Evolutionary conservation across 2,888 invertebrate genomes (phyloP), one percentile per base, ranked within the genome.

Genomic region (Odontocolon sp.): DNA sequence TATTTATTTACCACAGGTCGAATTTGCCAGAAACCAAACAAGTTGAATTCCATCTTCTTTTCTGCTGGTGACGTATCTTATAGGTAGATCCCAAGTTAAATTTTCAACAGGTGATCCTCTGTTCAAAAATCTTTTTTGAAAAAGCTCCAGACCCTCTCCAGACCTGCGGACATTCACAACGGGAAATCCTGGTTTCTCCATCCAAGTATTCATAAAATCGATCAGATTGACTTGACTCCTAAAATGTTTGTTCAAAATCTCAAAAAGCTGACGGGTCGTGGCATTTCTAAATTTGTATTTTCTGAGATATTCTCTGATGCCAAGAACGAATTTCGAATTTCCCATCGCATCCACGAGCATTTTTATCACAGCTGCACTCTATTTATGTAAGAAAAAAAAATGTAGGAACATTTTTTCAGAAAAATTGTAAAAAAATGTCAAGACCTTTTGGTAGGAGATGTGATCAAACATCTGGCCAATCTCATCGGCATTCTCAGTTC

Each of bases 391-490:
- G 11, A 26, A 52, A 40, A 42, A 14, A 2, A 36, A 11, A 9
- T 16, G n/a, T n/a, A 31, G 11, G 3, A 59, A 28, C 14, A 2
- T 40, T 40, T 40, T 40, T 14, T 2, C 40, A 40, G 40, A n/a
- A n/a, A n/a, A n/a, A n/a, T n/a, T n/a, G n/a, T n/a, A n/a, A n/a
- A n/a, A n/a, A n/a, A n/a, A n/a, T n/a, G n/a, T 14, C 6, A 23
- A 33, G 66, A 83, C 82, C 69, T 84, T 84, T 47, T 83, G 83
- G 26, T 84, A 84, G 0, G 83, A 82, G 1, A 84, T 83, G 9
- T 79, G 81, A 78, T 84, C 83, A 36, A 84, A 84, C 80, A 79
- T 80, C 33, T 83, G 78, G 0, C 79, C 77, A 21, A 84, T 82
- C 36, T 84, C 83, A 0, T 77, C 69, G 4, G 75, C 9, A 31